Evolutionary conservation across 2,113 vertebrate genomes (phyloP).

Genomic region (Prochilodus magdalenae): DNA sequence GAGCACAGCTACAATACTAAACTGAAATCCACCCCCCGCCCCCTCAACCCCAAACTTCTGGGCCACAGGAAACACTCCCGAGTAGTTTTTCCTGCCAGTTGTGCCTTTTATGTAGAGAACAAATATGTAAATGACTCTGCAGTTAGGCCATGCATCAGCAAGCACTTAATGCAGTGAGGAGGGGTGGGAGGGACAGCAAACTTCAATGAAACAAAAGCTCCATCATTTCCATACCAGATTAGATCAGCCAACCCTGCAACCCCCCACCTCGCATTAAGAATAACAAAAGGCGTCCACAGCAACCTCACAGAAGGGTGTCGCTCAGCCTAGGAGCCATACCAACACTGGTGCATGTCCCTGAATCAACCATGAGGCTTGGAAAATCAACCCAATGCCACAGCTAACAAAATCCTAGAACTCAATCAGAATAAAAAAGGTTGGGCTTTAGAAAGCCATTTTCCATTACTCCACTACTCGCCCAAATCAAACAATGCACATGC

Average conservation of each 20-base stretch:
- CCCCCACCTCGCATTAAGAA: constrained; percentile 34
- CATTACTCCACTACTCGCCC: no score
- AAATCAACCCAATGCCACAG: background rate
- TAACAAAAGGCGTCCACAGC: constrained; percentile 36
- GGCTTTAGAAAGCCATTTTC: no score
- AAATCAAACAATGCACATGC: no score
- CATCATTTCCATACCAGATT: constrained; percentile 48
- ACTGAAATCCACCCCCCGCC: no score
- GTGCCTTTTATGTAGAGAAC: background rate
- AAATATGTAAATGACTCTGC: background rate
- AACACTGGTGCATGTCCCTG: background rate
- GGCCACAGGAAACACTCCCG: background rate
- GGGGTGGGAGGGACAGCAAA: constrained; percentile 15
- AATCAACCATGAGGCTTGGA: background rate
- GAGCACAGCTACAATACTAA: background rate
- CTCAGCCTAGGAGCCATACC: background rate
- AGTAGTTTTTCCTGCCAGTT: background rate
- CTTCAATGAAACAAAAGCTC: constrained; percentile 31
- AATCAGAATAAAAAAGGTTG: no score
- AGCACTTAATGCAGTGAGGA: background rate
- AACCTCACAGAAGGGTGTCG: constrained; percentile 27
- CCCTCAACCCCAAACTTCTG: background rate
- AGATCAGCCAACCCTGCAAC: constrained; percentile 19
- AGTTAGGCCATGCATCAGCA: background rate
- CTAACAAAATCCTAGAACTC: background rate